Conservation (phyloP, 2,888 invertebrate genomes). For the Cylloceria caligata region DNA sequence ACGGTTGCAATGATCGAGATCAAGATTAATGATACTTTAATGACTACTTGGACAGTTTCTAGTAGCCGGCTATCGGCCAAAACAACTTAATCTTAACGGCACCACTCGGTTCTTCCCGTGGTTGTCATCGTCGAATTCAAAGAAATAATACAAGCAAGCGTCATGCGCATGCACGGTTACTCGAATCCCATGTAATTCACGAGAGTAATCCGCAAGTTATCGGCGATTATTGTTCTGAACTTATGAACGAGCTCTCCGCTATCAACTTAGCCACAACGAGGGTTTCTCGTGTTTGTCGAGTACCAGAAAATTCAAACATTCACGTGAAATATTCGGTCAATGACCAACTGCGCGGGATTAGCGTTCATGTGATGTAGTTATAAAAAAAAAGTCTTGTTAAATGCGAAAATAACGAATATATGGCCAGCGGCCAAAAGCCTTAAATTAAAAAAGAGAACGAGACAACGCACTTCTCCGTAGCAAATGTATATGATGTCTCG, state of each 20-base stretch:
- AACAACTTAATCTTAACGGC: conserved; percentile 75
- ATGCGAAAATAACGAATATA: conserved; percentile 21
- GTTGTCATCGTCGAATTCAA: conserved; percentile 33
- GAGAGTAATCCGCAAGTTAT: conserved; percentile 15
- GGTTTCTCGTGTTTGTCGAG: conserved; percentile 18
- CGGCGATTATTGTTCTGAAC: conserved; percentile 24
- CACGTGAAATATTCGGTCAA: conserved; percentile 18
- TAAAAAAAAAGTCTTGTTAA: conserved; percentile 22
- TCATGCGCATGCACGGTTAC: conserved; percentile 22
- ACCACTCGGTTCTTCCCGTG: conserved; percentile 24
- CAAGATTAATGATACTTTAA: conserved; percentile 81
- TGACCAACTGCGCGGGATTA: conserved; percentile 13
- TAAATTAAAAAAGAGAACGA: conserved; percentile 52
- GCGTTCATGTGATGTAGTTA: background rate
- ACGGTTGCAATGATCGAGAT: conserved; percentile 69
- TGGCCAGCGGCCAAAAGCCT: conserved; percentile 50
- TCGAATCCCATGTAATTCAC: conserved; percentile 31
- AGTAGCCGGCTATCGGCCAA: conserved; percentile 74
- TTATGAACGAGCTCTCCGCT: conserved; percentile 9
- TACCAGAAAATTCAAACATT: background rate
- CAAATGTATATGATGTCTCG: conserved; percentile 31
- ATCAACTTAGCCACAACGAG: background rate
- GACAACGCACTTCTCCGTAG: conserved; percentile 25
- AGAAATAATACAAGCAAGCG: conserved; percentile 5
- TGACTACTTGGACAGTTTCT: conserved; percentile 78